Evolutionary conservation across 2,888 invertebrate species (phyloP).

Genomic region (Syrphus vitripennis): DNA sequence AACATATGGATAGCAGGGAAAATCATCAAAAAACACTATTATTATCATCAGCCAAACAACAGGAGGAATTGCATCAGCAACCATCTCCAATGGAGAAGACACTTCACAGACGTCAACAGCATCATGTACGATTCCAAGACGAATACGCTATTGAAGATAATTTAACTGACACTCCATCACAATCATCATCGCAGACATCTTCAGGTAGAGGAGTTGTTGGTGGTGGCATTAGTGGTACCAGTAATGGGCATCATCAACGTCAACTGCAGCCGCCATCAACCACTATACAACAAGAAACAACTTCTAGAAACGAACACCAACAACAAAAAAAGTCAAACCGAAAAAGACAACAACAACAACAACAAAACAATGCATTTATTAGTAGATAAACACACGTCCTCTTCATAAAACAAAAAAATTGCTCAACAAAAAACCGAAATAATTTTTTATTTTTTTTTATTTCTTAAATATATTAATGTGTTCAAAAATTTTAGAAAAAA

Average conservation of each 20-base stretch:
- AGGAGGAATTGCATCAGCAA: constrained; percentile 33
- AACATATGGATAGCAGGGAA: constrained; percentile 19
- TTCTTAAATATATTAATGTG: not conserved
- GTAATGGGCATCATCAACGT: constrained; percentile 9
- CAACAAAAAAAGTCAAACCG: constrained; percentile 58
- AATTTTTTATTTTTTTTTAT: no score
- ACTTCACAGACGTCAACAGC: constrained; percentile 63
- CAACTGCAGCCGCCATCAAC: constrained; percentile 15
- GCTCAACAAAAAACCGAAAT: not conserved
- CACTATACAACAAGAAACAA: constrained; percentile 44
- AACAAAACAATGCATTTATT: constrained; percentile 63
- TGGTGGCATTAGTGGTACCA: not conserved
- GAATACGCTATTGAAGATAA: constrained; percentile 56
- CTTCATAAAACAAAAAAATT: constrained; percentile 10
- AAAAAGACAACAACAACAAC: constrained; percentile 56
- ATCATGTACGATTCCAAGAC: constrained; percentile 66
- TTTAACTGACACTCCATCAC: constrained; percentile 65
- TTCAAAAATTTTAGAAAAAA: not conserved
- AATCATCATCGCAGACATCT: constrained; percentile 65
- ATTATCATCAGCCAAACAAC: not conserved
- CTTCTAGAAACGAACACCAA: constrained; percentile 70
- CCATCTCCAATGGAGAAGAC: constrained; percentile 52
- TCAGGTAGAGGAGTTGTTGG: constrained; percentile 51
- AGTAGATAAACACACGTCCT: constrained; percentile 63
- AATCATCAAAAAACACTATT: constrained; percentile 15